phyloP scores from a whole-genome alignment of 2,797 vertebrate species.

The Sciurus carolinensis region DNA sequence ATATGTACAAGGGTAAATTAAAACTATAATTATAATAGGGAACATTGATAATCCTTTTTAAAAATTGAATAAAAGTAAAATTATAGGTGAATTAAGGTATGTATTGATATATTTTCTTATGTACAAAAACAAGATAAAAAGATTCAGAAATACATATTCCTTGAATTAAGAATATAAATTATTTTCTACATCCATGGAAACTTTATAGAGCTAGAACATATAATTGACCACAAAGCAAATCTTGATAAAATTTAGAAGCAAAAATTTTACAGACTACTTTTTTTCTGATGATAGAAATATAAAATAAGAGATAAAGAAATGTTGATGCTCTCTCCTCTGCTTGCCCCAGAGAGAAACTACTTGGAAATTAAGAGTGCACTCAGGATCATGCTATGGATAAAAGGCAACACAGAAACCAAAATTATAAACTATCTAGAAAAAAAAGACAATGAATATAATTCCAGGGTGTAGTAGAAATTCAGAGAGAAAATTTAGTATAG shows the following conservation, averaged over 20 bases:
- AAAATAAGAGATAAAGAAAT: conserved; percentile 5
- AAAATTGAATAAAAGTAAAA: conserved; percentile 23
- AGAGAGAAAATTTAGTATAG: background rate
- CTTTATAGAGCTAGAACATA: background rate
- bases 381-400: background rate
- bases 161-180: background rate
- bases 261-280: background rate
- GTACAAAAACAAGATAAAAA: conserved; percentile 18
- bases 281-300: background rate
- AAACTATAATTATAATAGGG: background rate
- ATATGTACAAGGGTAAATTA: background rate
- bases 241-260: conserved; percentile 15
- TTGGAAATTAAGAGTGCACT: conserved; percentile 25
- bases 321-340: background rate
- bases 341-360: background rate
- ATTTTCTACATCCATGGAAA: background rate
- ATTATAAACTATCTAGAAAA: conserved; percentile 14
- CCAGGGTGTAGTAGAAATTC: background rate
- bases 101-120: background rate
- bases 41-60: background rate
- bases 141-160: background rate
- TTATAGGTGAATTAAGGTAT: background rate
- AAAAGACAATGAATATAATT: background rate
- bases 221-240: background rate
- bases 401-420: background rate